A percentile compares a stretch with the other conserved stretches of the same genome.
Evolutionary conservation across 23 tunicate genomes (phyloP).

Genomic region (Halocynthia aurantium): DNA sequence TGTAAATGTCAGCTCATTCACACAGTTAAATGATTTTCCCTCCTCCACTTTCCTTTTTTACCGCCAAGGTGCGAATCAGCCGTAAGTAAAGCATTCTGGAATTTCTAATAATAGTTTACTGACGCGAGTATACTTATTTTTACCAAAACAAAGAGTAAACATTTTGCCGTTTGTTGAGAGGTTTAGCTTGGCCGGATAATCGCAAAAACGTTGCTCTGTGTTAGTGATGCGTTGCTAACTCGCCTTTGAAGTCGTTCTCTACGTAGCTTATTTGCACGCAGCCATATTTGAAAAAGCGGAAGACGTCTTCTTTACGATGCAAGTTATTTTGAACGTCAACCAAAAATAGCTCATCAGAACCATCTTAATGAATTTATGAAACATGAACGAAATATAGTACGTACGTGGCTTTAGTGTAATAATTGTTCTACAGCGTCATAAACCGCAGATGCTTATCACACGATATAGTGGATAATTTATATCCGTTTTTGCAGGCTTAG

Average conservation of each 20-base stretch:
- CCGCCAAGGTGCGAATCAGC: neutral
- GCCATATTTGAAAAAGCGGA: no score
- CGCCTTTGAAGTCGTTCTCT: slow-evolving; percentile 1
- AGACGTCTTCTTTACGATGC: no score
- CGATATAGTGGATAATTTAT: no score
- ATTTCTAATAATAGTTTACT: slow-evolving; percentile 20
- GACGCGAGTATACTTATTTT: slow-evolving; percentile 19
- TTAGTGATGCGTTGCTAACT: slow-evolving; percentile 6
- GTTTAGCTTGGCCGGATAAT: neutral
- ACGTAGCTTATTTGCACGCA: neutral
- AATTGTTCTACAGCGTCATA: no score
- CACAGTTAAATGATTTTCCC: neutral
- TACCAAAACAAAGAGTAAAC: neutral
- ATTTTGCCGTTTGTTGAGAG: neutral
- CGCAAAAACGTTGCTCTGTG: neutral
- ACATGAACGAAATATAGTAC: neutral
- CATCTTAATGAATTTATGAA: no score
- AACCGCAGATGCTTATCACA: no score
- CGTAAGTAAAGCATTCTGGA: neutral
- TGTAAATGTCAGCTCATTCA: neutral
- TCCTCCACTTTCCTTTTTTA: neutral
- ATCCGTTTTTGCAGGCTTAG: no score
- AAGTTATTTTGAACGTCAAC: no score
- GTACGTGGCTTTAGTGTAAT: neutral
- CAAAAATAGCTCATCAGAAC: no score